A percentile compares a stretch with the other conserved stretches of the same genome.
phyloP scores from a whole-genome alignment of 64 coral and sea anemone species.

The Exaiptasia diaphana region DNA sequence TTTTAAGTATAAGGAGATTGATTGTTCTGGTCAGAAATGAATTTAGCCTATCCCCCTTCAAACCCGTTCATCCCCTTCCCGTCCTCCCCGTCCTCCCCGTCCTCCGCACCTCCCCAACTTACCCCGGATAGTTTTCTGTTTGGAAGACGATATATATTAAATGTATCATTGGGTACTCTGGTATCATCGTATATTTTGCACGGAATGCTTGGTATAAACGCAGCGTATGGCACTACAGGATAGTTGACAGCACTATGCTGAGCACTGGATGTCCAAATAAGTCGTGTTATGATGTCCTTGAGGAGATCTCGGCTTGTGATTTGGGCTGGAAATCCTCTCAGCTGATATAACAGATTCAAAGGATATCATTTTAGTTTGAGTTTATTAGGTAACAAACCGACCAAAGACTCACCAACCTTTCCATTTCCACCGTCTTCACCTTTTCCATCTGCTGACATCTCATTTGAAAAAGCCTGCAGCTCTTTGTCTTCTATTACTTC shows the following conservation, averaged over 20 bases:
- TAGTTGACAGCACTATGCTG: conserved; percentile 75
- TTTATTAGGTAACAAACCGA: too few species aligned
- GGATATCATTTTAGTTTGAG: background rate
- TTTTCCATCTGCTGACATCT: conserved; percentile 46
- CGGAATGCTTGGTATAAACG: conserved; percentile 75
- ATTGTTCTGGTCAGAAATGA: too few species aligned
- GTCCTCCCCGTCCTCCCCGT: background rate
- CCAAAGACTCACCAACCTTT: conserved; percentile 35
- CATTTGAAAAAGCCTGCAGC: conserved; percentile 67
- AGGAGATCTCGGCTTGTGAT: conserved; percentile 9
- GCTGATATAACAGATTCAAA: conserved; percentile 13
- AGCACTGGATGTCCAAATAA: conserved; percentile 63
- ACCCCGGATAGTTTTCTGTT: conserved; percentile 50
- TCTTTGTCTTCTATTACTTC: conserved; percentile 52
- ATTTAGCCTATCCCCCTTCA: too few species aligned
- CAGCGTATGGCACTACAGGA: conserved; percentile 61
- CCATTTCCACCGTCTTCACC: conserved; percentile 62
- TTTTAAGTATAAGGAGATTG: too few species aligned
- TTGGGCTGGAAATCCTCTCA: conserved; percentile 59
- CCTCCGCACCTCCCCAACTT: background rate
- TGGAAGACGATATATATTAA: conserved; percentile 51
- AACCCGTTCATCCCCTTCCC: too few species aligned
- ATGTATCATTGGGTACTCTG: conserved; percentile 35
- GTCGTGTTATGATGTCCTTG: conserved; percentile 43
- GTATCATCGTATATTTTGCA: conserved; percentile 73